Evolutionary conservation across 2,888 invertebrate genomes (phyloP).

Genomic region (Oxytorus armatus): DNA sequence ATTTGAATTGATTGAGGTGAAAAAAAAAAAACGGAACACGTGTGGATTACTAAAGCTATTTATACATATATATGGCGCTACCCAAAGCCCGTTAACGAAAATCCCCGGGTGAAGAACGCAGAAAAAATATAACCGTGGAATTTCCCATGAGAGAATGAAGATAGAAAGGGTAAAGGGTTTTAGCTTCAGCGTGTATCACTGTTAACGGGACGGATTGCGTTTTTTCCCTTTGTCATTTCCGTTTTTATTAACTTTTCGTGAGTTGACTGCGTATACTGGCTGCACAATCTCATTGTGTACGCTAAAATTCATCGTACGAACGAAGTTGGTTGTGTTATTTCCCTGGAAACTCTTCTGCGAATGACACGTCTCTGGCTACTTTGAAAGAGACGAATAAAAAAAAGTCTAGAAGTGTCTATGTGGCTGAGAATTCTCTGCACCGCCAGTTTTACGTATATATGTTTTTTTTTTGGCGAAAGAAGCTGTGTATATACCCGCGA

Average conservation of each 20-base stretch:
- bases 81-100: neutral
- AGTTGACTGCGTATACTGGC: neutral
- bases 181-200: neutral
- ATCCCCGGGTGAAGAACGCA: neutral
- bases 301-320: slow-evolving; percentile 29
- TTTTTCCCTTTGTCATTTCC: neutral
- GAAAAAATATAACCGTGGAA: slow-evolving; percentile 1
- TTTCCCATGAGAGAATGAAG: neutral
- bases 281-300: neutral
- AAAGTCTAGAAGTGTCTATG: neutral
- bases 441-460: slow-evolving; percentile 2
- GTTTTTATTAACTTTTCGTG: slow-evolving; percentile 1
- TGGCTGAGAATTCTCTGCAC: slow-evolving; percentile 11
- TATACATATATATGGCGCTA: neutral
- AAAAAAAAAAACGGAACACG: neutral
- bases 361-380: neutral
- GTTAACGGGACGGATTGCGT: neutral
- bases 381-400: slow-evolving; percentile 17
- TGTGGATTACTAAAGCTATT: neutral
- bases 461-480: neutral
- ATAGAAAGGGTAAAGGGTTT: neutral
- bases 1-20: neutral
- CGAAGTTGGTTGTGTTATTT: no score
- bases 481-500: neutral
- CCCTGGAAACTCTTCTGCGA: slow-evolving; percentile 23